Evolutionary conservation across 2,888 invertebrate species (phyloP).

Genomic region (Lapara coniferarum): DNA sequence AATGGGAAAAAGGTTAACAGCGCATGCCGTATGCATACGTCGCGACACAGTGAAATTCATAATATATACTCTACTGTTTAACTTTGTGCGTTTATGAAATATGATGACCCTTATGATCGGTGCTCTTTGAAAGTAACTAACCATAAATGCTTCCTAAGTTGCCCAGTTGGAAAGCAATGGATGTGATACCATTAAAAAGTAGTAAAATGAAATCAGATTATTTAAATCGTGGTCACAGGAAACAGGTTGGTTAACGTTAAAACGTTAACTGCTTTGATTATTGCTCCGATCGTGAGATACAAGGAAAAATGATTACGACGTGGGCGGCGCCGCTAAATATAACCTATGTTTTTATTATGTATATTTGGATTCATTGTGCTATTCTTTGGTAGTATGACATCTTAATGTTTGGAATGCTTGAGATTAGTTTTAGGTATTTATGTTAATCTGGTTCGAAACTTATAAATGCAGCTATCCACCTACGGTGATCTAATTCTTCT

Average conservation of each 20-base stretch:
- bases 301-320: not conserved
- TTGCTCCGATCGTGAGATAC: constrained; percentile 1
- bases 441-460: too few relatives aligned
- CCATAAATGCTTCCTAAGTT: not conserved
- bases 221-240: not conserved
- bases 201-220: constrained; percentile 3
- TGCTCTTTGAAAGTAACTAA: too few relatives aligned
- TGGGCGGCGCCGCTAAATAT: constrained; percentile 6
- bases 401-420: not conserved
- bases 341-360: constrained; percentile 11
- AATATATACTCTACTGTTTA: constrained; percentile 24
- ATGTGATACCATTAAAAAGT: constrained; percentile 1
- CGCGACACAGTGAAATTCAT: constrained; percentile 46
- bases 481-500: too few relatives aligned
- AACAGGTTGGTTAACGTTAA: not conserved
- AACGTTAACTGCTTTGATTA: constrained; percentile 12
- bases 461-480: too few relatives aligned
- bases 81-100: constrained; percentile 19
- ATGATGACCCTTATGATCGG: not conserved
- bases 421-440: not conserved
- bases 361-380: not conserved
- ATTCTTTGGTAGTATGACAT: not conserved
- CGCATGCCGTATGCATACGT: constrained; percentile 49
- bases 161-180: not conserved
- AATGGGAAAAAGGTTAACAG: constrained; percentile 73